Percentiles rank a stretch among this genome's conserved stretches.
phyloP scores from a whole-genome alignment of 1,140 invertebrate species.

The Leptinotarsa lineolata region DNA sequence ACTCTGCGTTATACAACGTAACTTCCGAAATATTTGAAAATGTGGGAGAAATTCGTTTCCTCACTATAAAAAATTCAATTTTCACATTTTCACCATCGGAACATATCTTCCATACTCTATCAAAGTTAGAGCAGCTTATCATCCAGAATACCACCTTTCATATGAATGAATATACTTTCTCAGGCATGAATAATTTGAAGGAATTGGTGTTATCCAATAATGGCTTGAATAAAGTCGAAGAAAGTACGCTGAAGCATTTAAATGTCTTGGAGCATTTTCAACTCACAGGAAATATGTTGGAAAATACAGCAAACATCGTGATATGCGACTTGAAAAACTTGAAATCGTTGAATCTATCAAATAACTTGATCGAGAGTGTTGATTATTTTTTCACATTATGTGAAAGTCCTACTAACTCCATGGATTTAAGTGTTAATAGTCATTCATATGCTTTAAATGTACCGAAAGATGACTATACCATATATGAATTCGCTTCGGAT shows the following conservation, averaged over 20 bases:
- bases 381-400: slow-evolving; percentile 27
- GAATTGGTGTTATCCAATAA: slow-evolving; percentile 43
- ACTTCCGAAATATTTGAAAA: slow-evolving; percentile 42
- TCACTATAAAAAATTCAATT: slow-evolving; percentile 38
- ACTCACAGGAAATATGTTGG: slow-evolving; percentile 41
- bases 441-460: slow-evolving; percentile 1
- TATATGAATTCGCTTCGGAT: slow-evolving; percentile 18
- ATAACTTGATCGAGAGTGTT: slow-evolving; percentile 34
- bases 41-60: slow-evolving; percentile 42
- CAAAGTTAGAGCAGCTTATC: slow-evolving; percentile 31
- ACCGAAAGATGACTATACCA: slow-evolving; percentile 15
- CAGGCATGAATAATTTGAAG: slow-evolving; percentile 38
- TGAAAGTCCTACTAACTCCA: background rate
- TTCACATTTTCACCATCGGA: slow-evolving; percentile 34
- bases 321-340: slow-evolving; percentile 41
- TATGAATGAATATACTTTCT: slow-evolving; percentile 33
- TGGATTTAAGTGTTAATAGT: slow-evolving; percentile 26
- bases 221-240: slow-evolving; percentile 30
- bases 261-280: slow-evolving; percentile 41
- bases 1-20: slow-evolving; percentile 41
- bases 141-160: slow-evolving; percentile 37
- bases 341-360: slow-evolving; percentile 35
- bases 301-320: slow-evolving; percentile 36
- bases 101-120: slow-evolving; percentile 37
- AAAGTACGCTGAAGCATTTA: slow-evolving; percentile 35